Percentiles rank a stretch among this genome's conserved stretches.
Conservation (phyloP, 2,113 vertebrate species). For the Gymnarchus niloticus region DNA sequence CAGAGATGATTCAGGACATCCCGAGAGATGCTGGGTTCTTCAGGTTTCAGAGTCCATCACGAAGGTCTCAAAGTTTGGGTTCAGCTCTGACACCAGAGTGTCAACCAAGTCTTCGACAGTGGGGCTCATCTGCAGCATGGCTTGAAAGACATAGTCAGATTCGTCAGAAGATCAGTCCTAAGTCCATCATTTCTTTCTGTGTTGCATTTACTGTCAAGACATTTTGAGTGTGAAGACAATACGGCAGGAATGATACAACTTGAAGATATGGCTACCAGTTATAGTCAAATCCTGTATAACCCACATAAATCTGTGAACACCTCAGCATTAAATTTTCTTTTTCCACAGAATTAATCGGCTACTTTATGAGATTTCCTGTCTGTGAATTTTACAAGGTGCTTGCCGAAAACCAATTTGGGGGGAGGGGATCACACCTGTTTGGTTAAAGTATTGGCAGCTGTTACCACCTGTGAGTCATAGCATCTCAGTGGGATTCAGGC, state of each 20-base stretch:
- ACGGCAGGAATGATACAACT: background rate
- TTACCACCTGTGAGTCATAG: background rate
- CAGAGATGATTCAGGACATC: background rate
- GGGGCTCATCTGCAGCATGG: conserved; percentile 87
- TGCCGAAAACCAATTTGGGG: background rate
- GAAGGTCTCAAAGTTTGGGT: conserved; percentile 85
- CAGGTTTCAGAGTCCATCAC: conserved; percentile 79
- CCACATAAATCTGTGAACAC: background rate
- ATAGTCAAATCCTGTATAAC: background rate
- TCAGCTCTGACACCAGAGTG: conserved; percentile 84
- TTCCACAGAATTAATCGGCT: background rate
- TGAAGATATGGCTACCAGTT: background rate
- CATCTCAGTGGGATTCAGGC: conserved; percentile 47
- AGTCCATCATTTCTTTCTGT: background rate
- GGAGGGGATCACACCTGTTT: background rate
- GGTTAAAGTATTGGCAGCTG: background rate
- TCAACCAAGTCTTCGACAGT: conserved; percentile 86
- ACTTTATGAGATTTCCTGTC: background rate
- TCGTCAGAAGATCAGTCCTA: background rate
- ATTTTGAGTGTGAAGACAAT: background rate
- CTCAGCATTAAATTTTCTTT: background rate
- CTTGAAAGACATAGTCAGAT: conserved; percentile 50
- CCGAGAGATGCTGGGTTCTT: conserved; percentile 28
- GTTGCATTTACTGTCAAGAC: background rate
- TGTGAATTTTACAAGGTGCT: background rate